Base-by-base conservation (phyloP, 2,888 invertebrate genomes). In the Ochropleura plecta region DNA sequence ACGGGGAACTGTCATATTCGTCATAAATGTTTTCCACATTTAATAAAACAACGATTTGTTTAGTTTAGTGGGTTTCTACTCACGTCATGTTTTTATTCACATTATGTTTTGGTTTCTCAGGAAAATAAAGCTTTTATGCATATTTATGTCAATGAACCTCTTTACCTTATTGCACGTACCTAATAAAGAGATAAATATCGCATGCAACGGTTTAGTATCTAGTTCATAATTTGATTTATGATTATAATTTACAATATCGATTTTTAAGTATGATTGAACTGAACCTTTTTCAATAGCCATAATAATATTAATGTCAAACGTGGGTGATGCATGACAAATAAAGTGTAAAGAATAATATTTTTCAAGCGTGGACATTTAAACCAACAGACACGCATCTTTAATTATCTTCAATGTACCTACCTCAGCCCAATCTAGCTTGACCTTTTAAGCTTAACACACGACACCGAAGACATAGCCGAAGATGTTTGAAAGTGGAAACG, bases 11-110 rank as follows among this genome's bases (percentile, higher is more conserved):
- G 44, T 55, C 42, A 60, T 73, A 65, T 40, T 18, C 3, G 59
- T 48, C 80, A 30, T 53, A 73, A 53, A 46, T 53, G 14, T 53
- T 81, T 80, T 46, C 72, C 73, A 51, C 12, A 66, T 67, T 42
- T 51, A 18, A 74, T 66, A 18, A 76, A 67, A 81, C n/a, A 78
- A 64, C 42, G 46, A 44, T 64, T 42, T 10, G 51, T 53, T 73
- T n/a, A 42, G 16, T 48, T 66, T 42, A n/a, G 18, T 81, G 77
- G 78, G 78, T 81, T 79, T 79, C 63, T 76, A 81, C 77, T 40
- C 9, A 49, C 48, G 57, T 64, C 16, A 60, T 51, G 46, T 53
- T 62, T 30, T 2, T 62, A 44, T 62, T 44, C n/a, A 3, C 6
- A 62, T 44, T n/a, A 62, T n/a, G n/a, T 44, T n/a, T 44, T n/a